Base-by-base conservation (phyloP, 2,888 invertebrate genomes). In the Oscheius myriophilus region DNA sequence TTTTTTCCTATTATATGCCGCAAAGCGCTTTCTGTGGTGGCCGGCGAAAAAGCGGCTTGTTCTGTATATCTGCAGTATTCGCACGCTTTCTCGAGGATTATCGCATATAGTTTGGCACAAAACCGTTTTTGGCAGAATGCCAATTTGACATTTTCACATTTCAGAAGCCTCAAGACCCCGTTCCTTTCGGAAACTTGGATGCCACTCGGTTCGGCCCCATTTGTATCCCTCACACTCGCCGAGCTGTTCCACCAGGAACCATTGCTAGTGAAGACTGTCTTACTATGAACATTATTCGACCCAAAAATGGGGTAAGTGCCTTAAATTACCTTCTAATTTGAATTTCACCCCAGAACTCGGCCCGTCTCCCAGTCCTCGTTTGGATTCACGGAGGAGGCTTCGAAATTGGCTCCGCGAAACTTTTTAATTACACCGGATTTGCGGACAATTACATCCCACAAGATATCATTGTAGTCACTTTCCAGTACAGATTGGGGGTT, bases 311-410 rank as follows among this genome's bases (percentile, higher is more conserved):
- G 26, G 63, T 63, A 33, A 25, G 53, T n/a, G n/a, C n/a, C n/a
- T n/a, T n/a, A n/a, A n/a, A n/a, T n/a, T n/a, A n/a, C n/a, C n/a
- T n/a, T n/a, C n/a, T n/a, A n/a, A n/a, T n/a, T n/a, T n/a, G n/a
- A n/a, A n/a, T n/a, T n/a, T n/a, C n/a, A n/a, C n/a, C n/a, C 18
- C 16, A 52, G 54, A 43, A 41, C 41, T 21, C 25, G 4, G 54
- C 39, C 14, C 72, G 70, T 12, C 94, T 92, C 87, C 93, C 96
- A 0, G 95, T 96, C 0, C 93, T 96, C 92, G 90, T 96, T 61
- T 95, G 95, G 88, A 93, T 96, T 78, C 96, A 96, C 87, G 96
- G 95, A 0, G 96, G 96, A 0, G 93, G 95, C 86, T 96, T 94
- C 87, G 90, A 91, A 23, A 91, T 92, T 58, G 96, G 96, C 41